phyloP scores from a whole-genome alignment of 1,140 invertebrate species.

The Zaprionus davidi region DNA sequence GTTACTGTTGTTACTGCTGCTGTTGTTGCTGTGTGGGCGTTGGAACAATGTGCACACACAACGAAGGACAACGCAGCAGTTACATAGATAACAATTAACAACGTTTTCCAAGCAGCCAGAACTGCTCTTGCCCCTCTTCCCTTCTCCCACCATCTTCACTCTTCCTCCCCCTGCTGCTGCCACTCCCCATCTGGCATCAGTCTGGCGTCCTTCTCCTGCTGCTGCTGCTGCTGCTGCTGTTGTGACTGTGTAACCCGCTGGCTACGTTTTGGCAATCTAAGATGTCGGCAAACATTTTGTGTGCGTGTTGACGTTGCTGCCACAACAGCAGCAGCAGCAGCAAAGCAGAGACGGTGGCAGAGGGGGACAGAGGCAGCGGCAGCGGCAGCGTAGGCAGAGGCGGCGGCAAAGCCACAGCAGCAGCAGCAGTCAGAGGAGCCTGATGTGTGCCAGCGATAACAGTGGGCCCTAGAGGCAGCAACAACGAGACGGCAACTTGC shows the following conservation, averaged over 20 bases:
- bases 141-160: background rate
- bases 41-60: slow-evolving; percentile 50
- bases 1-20: slow-evolving; percentile 11
- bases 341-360: slow-evolving; percentile 3
- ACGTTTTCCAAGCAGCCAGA: slow-evolving; percentile 36
- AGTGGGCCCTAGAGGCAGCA: slow-evolving; percentile 50
- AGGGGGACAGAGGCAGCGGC: slow-evolving; percentile 3
- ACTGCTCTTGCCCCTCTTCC: background rate
- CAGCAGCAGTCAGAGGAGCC: slow-evolving; percentile 39
- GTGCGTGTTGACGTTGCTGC: slow-evolving; percentile 64
- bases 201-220: background rate
- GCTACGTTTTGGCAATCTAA: slow-evolving; percentile 77
- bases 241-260: slow-evolving; percentile 64
- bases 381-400: slow-evolving; percentile 4
- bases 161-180: background rate
- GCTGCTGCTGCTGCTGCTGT: slow-evolving; percentile 3
- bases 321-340: slow-evolving; percentile 31
- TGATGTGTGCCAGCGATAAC: slow-evolving; percentile 64
- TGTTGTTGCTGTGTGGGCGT: slow-evolving; percentile 47
- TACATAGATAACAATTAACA: slow-evolving; percentile 80
- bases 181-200: background rate
- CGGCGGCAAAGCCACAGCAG: background rate
- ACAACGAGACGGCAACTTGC: slow-evolving; percentile 36
- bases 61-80: slow-evolving; percentile 59
- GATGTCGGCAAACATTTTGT: slow-evolving; percentile 78